These are phyloP conservation scores for Penaeus monodon DNA, from an alignment of 2,888 invertebrate species.

Conservation along the genomic window DNA sequence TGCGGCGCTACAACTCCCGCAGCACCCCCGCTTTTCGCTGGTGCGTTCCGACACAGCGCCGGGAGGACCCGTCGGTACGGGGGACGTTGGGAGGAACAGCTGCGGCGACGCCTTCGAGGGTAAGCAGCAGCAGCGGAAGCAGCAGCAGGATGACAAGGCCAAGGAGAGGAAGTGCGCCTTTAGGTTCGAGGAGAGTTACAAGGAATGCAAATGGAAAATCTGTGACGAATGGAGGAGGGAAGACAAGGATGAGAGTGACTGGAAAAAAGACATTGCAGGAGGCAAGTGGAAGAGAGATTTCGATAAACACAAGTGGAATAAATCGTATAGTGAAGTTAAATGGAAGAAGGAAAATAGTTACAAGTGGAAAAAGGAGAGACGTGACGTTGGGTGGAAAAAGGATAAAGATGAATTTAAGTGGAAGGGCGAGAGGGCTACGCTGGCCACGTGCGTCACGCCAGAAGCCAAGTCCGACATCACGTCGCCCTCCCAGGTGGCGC, in stretches of 20 bases:
- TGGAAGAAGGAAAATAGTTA: conserved; percentile 30
- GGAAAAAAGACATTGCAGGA: conserved; percentile 17
- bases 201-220: too few species aligned
- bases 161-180: not conserved
- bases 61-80: not conserved
- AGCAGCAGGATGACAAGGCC: not conserved
- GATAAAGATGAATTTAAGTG: conserved; percentile 20
- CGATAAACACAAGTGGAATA: conserved; percentile 25
- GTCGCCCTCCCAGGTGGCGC: conserved; percentile 34
- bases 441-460: not conserved
- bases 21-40: too few species aligned
- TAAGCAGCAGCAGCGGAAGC: not conserved
- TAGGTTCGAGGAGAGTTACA: too few species aligned
- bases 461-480: conserved; percentile 13
- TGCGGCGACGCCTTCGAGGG: not conserved
- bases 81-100: not conserved
- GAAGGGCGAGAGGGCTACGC: conserved; percentile 8
- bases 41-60: not conserved
- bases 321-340: not conserved
- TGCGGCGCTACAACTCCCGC: not conserved
- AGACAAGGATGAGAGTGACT: conserved; percentile 2
- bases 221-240: conserved; percentile 10
- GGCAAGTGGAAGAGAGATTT: conserved; percentile 25
- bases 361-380: conserved; percentile 24
- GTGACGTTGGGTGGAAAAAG: conserved; percentile 7